Evolutionary conservation across 2,113 vertebrate genomes (phyloP).

Genomic region (Ancistrus triradiatus): DNA sequence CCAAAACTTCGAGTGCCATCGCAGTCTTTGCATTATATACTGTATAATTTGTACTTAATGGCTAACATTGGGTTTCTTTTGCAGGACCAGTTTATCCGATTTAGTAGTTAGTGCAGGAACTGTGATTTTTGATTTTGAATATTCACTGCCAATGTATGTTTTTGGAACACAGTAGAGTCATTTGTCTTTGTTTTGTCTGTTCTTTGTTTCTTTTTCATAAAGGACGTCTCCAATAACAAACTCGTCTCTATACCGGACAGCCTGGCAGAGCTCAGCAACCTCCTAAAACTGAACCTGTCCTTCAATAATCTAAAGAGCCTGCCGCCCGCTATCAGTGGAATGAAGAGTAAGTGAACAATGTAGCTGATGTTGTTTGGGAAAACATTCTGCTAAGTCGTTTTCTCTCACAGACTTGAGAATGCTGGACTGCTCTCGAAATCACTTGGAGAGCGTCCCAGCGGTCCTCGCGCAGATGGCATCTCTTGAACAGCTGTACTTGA

Average conservation of each 20-base stretch:
- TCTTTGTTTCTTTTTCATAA: conserved; percentile 39
- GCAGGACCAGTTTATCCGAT: too few relatives aligned
- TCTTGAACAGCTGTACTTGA: conserved; percentile 86
- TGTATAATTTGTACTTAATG: too few relatives aligned
- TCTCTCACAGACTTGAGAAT: conserved; percentile 74
- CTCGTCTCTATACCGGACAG: conserved; percentile 73
- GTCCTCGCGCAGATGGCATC: conserved; percentile 76
- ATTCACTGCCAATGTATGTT: too few relatives aligned
- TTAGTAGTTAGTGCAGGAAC: too few relatives aligned
- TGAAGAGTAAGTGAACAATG: conserved; percentile 77
- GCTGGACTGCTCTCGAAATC: conserved; percentile 89
- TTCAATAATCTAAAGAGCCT: conserved; percentile 79
- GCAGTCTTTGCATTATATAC: too few relatives aligned
- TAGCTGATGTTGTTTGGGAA: not conserved
- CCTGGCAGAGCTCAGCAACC: conserved; percentile 68
- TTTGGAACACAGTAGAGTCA: too few relatives aligned
- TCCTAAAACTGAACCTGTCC: conserved; percentile 78
- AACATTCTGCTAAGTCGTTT: not conserved
- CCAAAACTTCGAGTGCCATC: too few relatives aligned
- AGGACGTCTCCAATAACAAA: conserved; percentile 87
- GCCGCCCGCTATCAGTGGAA: conserved; percentile 74
- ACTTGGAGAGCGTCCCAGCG: conserved; percentile 76
- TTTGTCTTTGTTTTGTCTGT: too few relatives aligned
- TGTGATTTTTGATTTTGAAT: too few relatives aligned
- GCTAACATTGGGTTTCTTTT: too few relatives aligned